Percentiles rank a stretch among this genome's conserved stretches.
phyloP scores from a whole-genome alignment of 1,140 invertebrate genomes.

The Adoxophyes honmai region DNA sequence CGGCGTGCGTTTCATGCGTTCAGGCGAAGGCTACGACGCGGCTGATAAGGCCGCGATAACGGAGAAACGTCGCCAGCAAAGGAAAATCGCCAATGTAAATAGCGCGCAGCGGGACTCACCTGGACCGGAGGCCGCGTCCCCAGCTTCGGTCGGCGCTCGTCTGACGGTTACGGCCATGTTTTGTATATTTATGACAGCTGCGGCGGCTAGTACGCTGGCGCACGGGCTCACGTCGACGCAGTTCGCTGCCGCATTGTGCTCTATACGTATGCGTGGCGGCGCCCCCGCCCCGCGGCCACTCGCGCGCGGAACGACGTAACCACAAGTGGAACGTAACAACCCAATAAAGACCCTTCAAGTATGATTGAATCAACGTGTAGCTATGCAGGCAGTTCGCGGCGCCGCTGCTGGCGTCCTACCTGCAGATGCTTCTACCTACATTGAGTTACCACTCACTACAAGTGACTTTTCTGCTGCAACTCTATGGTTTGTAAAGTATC shows the following conservation, averaged over 20 bases:
- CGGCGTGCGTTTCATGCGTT: neutral
- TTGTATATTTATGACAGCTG: slow-evolving; percentile 52
- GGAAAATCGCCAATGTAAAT: slow-evolving; percentile 36
- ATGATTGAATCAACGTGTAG: slow-evolving; percentile 17
- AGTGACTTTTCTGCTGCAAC: too few species aligned
- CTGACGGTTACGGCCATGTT: slow-evolving; percentile 29
- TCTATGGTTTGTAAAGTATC: too few species aligned
- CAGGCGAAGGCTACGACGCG: neutral
- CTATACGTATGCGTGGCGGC: slow-evolving; percentile 56
- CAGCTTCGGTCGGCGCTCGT: slow-evolving; percentile 36
- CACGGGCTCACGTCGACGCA: slow-evolving; percentile 54
- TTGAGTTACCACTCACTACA: too few species aligned
- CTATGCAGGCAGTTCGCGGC: neutral
- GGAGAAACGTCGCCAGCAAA: slow-evolving; percentile 38
- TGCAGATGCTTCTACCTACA: too few species aligned
- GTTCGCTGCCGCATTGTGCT: slow-evolving; percentile 63
- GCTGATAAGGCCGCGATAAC: slow-evolving; percentile 42
- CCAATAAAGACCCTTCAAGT: slow-evolving; percentile 26
- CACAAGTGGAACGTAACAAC: slow-evolving; percentile 23
- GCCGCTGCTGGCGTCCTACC: neutral
- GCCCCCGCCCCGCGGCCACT: slow-evolving; percentile 21
- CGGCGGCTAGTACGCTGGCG: slow-evolving; percentile 55
- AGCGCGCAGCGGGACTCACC: slow-evolving; percentile 56
- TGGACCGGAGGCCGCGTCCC: slow-evolving; percentile 28
- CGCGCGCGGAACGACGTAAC: slow-evolving; percentile 33